A percentile compares a stretch with the other conserved stretches of the same genome.
Evolutionary conservation across 2,888 invertebrate genomes (phyloP).

Genomic region (Phortica magna): DNA sequence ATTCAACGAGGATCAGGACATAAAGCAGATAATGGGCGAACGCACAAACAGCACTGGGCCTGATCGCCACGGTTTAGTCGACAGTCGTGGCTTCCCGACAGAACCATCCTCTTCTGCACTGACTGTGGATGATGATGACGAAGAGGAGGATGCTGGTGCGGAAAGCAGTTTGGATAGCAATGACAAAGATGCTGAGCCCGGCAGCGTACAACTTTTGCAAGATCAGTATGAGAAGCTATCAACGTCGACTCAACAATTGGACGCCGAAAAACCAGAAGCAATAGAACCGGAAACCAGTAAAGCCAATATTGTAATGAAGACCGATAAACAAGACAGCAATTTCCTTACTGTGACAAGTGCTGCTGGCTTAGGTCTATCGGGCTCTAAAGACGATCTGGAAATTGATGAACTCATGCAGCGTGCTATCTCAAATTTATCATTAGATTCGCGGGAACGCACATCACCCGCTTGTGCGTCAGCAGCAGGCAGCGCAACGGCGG

Average conservation of each 20-base stretch:
- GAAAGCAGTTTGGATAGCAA: constrained; percentile 75
- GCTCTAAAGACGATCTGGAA: constrained; percentile 76
- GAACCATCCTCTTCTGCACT: constrained; percentile 72
- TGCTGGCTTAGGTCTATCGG: constrained; percentile 49
- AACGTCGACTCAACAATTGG: constrained; percentile 65
- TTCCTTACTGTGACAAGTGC: constrained; percentile 65
- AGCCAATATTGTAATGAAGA: constrained; percentile 33
- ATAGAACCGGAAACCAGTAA: constrained; percentile 36
- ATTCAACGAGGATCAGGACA: constrained; percentile 78
- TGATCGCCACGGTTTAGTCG: constrained; percentile 70
- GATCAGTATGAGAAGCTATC: constrained; percentile 71
- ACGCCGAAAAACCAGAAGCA: constrained; percentile 48
- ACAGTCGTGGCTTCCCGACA: constrained; percentile 67
- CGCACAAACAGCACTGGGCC: constrained; percentile 65
- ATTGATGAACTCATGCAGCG: constrained; percentile 78
- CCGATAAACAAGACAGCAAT: constrained; percentile 64
- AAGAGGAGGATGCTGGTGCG: constrained; percentile 67
- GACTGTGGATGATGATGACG: constrained; percentile 70
- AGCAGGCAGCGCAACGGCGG: constrained; percentile 46
- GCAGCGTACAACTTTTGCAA: constrained; percentile 52
- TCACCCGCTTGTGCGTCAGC: constrained; percentile 71
- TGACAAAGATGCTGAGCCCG: constrained; percentile 65
- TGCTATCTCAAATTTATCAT: constrained; percentile 77
- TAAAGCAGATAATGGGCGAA: constrained; percentile 79
- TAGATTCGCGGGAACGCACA: constrained; percentile 76